A percentile compares a stretch with the other conserved stretches of the same genome.
phyloP scores from a whole-genome alignment of 2,888 invertebrate genomes.

The Habrosyne pyritoides region DNA sequence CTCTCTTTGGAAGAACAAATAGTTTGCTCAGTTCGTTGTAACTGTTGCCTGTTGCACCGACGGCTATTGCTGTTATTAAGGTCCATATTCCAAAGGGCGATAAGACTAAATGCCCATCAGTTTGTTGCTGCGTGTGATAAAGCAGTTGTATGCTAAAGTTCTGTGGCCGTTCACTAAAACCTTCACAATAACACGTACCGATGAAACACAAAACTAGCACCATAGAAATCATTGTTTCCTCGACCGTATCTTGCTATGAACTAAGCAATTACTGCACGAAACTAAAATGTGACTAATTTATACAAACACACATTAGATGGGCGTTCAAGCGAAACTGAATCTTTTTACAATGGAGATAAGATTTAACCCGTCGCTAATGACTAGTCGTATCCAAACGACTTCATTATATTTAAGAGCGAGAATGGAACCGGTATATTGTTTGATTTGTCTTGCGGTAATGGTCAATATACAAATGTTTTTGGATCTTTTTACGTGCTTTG shows the following conservation, averaged over 20 bases:
- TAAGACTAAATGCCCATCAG: conserved; percentile 70
- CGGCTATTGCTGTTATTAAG: conserved; percentile 69
- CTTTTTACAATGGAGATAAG: not conserved
- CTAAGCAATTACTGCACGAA: conserved; percentile 59
- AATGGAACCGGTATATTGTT: not conserved
- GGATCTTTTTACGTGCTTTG: no score
- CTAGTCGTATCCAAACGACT: not conserved
- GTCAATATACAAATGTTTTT: not conserved
- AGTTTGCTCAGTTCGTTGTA: conserved; percentile 58
- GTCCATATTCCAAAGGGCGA: conserved; percentile 80
- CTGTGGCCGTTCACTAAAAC: conserved; percentile 68
- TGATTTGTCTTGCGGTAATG: not conserved
- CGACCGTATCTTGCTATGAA: conserved; percentile 48
- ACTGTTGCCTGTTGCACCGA: conserved; percentile 68
- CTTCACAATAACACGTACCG: conserved; percentile 57
- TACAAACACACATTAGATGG: not conserved
- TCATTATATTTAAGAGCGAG: not conserved
- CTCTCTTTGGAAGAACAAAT: conserved; percentile 61
- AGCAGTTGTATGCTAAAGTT: conserved; percentile 74
- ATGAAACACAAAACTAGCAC: conserved; percentile 49
- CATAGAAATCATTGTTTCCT: conserved; percentile 54
- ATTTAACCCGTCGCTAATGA: not conserved
- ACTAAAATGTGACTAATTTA: conserved; percentile 51
- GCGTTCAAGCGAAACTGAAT: not conserved
- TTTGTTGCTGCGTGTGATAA: conserved; percentile 64